A percentile compares a stretch with the other conserved stretches of the same genome.
Conservation (phyloP, 2,888 invertebrate species). For the Philopedon plagiatum region DNA sequence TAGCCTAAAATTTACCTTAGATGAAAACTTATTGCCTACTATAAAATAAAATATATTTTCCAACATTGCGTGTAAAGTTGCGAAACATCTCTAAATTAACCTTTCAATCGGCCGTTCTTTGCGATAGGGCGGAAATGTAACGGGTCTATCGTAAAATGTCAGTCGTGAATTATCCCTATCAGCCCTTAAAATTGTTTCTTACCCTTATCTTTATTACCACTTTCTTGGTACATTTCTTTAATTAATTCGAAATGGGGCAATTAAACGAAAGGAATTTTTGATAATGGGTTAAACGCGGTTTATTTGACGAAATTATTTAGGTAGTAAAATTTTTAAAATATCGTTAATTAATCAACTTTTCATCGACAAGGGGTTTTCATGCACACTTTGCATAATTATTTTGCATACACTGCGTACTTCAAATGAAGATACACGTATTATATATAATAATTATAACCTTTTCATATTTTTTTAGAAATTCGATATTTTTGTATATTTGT, state of each 20-base stretch:
- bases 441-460: no score
- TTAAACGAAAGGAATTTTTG: slow-evolving; percentile 9
- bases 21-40: neutral
- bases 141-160: slow-evolving; percentile 25
- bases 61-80: slow-evolving; percentile 9
- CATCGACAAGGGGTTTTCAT: no score
- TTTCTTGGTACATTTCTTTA: slow-evolving; percentile 20
- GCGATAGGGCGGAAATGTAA: slow-evolving; percentile 15
- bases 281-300: neutral
- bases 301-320: neutral
- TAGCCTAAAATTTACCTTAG: neutral
- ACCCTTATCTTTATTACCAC: slow-evolving; percentile 25
- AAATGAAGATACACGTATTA: no score
- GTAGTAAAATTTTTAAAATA: neutral
- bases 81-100: slow-evolving; percentile 23
- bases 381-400: no score
- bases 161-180: slow-evolving; percentile 27
- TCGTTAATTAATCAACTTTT: no score
- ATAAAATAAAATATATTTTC: slow-evolving; percentile 14
- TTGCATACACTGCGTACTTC: no score
- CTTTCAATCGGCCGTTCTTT: slow-evolving; percentile 11
- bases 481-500: no score
- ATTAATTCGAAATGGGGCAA: slow-evolving; percentile 18
- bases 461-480: no score
- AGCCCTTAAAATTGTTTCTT: slow-evolving; percentile 16